Evolutionary conservation across 2,888 invertebrate genomes (phyloP).

Genomic region (Cinara cedri): DNA sequence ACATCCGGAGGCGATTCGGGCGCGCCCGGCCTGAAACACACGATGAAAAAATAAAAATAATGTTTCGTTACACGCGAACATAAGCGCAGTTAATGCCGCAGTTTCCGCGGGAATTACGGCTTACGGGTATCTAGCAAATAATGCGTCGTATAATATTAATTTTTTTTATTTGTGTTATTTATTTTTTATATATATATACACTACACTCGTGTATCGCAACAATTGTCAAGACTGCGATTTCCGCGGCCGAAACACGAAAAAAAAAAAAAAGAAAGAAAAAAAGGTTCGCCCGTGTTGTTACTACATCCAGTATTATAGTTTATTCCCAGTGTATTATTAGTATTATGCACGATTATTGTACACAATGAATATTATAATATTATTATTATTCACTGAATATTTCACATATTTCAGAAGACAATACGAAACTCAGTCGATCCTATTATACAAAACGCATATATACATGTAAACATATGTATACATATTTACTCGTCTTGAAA

Average conservation of each 20-base stretch:
- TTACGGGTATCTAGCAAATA: neutral
- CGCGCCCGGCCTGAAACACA: no score
- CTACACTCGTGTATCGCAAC: no score
- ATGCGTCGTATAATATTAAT: neutral
- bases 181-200: no score
- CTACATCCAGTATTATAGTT: neutral
- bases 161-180: conserved; percentile 1
- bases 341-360: neutral
- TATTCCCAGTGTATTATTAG: conserved; percentile 12
- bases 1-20: no score
- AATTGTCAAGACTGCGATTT: conserved; percentile 29
- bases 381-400: conserved; percentile 15
- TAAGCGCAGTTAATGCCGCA: neutral
- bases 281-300: conserved; percentile 4
- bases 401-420: neutral
- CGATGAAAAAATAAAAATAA: conserved; percentile 9
- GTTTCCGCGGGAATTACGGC: conserved; percentile 4
- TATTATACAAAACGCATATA: no score
- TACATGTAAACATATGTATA: no score
- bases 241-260: neutral
- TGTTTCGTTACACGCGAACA: conserved; percentile 11
- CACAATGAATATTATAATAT: no score
- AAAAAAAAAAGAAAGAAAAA: neutral
- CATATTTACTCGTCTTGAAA: no score
- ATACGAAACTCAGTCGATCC: no score